Evolutionary conservation across 35 echinoderm and acorn worm species (phyloP), one percentile per base, ranked within the genome.

Genomic region (Holothuria glaberrima): DNA sequence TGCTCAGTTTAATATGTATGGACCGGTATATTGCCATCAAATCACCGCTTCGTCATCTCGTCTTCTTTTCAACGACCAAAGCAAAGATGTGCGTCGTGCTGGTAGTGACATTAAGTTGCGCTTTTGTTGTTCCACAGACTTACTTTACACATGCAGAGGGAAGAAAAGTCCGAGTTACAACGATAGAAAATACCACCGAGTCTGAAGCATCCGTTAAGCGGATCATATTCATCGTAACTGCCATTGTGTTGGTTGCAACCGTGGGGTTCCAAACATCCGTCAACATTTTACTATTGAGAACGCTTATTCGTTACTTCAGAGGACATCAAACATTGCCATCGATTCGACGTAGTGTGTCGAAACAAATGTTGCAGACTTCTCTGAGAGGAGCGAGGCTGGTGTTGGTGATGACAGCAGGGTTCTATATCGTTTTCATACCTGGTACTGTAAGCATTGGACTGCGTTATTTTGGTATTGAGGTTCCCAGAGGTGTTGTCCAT

Each of bases 11-110:
- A 41, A 81, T 81, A 34, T 54, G 41, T 81, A 5, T 81, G 41
- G 76, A 81, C 76, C 14, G 76, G 28, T 81, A 48, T 46, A 21
- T 52, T 14, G 76, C n/a, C n/a, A n/a, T n/a, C n/a, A n/a, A n/a
- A n/a, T n/a, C n/a, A n/a, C n/a, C n/a, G n/a, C n/a, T n/a, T n/a
- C n/a, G n/a, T n/a, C n/a, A n/a, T n/a, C n/a, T n/a, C n/a, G n/a
- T n/a, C n/a, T n/a, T n/a, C n/a, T 81, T 81, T 58, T 48, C 76
- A 7, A 30, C 7, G 29, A 58, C 19, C 35, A 81, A 2, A 58
- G 76, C 76, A 20, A 81, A 54, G 76, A 48, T 81, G 5, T 81
- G 54, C 45, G 38, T 46, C 46, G 25, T 25, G 14, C 4, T 22
- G 7, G 12, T 81, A 6, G 28, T 81, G 19, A 25, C 25, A 10